Base-by-base conservation (phyloP, 1,140 invertebrate genomes). In the Drosophila nasuta region DNA sequence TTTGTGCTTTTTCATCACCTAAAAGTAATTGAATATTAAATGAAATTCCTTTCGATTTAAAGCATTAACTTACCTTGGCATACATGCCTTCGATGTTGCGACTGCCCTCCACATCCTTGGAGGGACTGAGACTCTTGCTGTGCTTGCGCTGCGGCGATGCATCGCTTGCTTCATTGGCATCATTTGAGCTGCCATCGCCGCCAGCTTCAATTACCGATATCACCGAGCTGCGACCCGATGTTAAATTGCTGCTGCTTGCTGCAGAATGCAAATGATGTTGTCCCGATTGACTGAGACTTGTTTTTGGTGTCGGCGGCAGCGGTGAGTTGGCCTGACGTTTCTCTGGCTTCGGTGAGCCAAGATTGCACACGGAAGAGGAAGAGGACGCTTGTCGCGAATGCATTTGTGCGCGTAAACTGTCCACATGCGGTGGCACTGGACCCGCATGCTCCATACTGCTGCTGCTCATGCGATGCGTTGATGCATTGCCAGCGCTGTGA, bases 271-370 rank as follows among this genome's bases (percentile, higher is more conserved):
- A 66, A 60, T 85, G 82, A 25, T 87, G 82, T 30, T 52, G 52
- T 7, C 17, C 72, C 52, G 77, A 30, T 13, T 81, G 82, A 5
- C 49, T 63, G 7, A 75, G 49, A 73, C 90, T 92, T n/a, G 91
- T 91, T 86, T 92, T 92, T 1, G 96, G 96, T 1, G 96, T 96
- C 5, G 96, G 96, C 8, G 96, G 96, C 35, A 97, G 87, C 0
- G 96, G 96, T 0, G 96, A 97, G 92, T 97, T 97, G 1, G 96
- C 96, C 91, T 96, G 96, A n/a, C 96, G 94, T 93, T 97, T 97
- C 92, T 97, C 96, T 1, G 96, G 96, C 90, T 97, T 97, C 0
- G 96, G 96, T 0, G 96, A 97, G 20, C 96, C 95, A 13, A 96
- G 92, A 82, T 96, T 95, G 49, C 95, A 94, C 49, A 96, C 94